These are phyloP conservation scores for Euspilapteryx auroguttella DNA, from an alignment of 2,888 invertebrate genomes.

Conservation along the genomic window DNA sequence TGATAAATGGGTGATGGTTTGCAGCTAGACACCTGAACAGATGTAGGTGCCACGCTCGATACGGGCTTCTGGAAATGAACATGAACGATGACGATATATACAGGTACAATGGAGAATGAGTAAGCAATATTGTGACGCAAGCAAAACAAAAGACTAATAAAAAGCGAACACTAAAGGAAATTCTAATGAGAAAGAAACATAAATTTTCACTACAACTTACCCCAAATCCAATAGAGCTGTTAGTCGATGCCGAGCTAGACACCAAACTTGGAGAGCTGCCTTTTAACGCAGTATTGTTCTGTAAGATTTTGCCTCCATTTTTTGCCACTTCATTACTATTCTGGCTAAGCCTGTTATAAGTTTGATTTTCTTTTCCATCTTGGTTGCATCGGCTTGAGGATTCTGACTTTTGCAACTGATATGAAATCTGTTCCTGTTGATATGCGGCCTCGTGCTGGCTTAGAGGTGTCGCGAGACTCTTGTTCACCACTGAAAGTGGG, in stretches of 20 bases:
- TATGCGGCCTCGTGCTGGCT: constrained; percentile 61
- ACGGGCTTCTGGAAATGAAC: constrained; percentile 72
- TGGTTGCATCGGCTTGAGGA: constrained; percentile 53
- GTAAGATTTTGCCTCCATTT: constrained; percentile 24
- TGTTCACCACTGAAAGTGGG: constrained; percentile 58
- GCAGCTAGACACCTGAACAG: constrained; percentile 65
- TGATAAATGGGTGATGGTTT: constrained; percentile 78
- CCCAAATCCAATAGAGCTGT: constrained; percentile 50
- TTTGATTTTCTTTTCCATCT: constrained; percentile 58
- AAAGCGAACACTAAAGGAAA: neutral
- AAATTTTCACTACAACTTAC: constrained; percentile 20
- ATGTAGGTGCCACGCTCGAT: constrained; percentile 83
- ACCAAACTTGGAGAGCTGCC: constrained; percentile 43
- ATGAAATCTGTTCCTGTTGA: constrained; percentile 47
- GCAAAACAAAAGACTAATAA: constrained; percentile 1
- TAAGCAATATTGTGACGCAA: constrained; percentile 14
- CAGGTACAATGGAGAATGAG: neutral
- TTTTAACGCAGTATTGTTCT: constrained; percentile 21
- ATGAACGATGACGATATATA: constrained; percentile 15
- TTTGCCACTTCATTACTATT: constrained; percentile 35
- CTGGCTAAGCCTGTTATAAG: constrained; percentile 55
- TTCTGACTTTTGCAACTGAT: constrained; percentile 57
- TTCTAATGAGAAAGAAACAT: neutral
- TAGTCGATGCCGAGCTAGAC: constrained; percentile 31
- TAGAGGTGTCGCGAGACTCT: constrained; percentile 66